Evolutionary conservation across 2,113 vertebrate genomes (phyloP).

Genomic region (Eurystomus gularis): DNA sequence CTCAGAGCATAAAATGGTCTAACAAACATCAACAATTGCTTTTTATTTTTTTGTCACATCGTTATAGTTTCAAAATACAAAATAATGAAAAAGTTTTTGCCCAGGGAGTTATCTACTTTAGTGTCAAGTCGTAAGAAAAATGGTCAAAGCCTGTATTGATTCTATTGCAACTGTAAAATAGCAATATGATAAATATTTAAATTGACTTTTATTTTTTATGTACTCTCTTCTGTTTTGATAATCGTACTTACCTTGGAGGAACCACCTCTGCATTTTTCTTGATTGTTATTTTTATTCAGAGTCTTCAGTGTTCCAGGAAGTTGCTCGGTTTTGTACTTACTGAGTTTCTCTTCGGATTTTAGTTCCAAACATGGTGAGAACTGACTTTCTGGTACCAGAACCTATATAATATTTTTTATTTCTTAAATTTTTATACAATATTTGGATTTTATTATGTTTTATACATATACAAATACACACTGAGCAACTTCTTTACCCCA

Average conservation of each 20-base stretch:
- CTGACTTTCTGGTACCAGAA: conserved; percentile 88
- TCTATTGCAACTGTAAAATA: background rate
- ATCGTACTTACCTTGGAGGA: conserved; percentile 50
- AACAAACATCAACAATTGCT: background rate
- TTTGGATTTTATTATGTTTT: background rate
- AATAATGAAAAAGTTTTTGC: background rate
- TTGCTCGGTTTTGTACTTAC: background rate
- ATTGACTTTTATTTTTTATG: background rate
- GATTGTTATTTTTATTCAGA: background rate
- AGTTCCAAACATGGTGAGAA: conserved; percentile 50
- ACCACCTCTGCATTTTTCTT: background rate
- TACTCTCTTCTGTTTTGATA: background rate
- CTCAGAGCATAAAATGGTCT: background rate
- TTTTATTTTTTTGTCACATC: background rate
- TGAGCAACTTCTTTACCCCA: background rate
- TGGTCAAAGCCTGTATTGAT: background rate
- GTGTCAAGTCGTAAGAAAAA: background rate
- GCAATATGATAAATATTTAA: background rate
- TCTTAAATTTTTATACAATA: background rate
- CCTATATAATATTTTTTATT: conserved; percentile 57
- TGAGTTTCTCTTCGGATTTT: conserved; percentile 50
- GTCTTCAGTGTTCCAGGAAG: background rate
- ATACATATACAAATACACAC: background rate
- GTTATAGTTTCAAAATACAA: background rate
- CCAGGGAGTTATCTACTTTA: background rate